phyloP scores from a whole-genome alignment of 2,888 invertebrate genomes.

The Volucella inanis region DNA sequence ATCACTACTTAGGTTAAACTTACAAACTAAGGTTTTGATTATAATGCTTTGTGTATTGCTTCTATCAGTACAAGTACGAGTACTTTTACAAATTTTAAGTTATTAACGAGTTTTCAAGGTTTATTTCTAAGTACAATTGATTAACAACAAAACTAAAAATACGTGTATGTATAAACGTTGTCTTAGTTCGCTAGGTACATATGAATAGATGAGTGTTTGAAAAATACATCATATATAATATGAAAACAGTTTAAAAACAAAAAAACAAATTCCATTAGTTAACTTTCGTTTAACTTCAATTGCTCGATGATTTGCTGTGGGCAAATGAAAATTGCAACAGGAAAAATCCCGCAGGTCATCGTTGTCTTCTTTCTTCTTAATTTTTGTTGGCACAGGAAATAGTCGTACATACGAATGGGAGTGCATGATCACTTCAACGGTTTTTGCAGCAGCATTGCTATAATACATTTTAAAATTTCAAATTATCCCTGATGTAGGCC shows the following conservation, averaged over 20 bases:
- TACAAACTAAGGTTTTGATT: conserved; percentile 67
- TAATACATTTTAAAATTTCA: conserved; percentile 79
- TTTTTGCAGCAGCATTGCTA: not conserved
- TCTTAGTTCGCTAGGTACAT: conserved; percentile 28
- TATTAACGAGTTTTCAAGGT: conserved; percentile 13
- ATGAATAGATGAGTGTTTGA: conserved; percentile 5
- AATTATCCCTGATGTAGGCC: conserved; percentile 89
- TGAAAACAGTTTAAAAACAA: conserved; percentile 35
- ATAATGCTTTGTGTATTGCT: conserved; percentile 65
- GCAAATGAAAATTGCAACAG: no score
- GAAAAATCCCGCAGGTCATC: no score
- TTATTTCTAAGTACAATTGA: conserved; percentile 34
- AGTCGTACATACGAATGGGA: no score
- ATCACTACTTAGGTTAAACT: conserved; percentile 67
- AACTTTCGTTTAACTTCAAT: not conserved
- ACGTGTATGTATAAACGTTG: not conserved
- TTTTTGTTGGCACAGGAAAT: conserved; percentile 47
- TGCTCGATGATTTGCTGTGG: no score
- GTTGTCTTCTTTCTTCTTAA: no score
- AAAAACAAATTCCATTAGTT: conserved; percentile 23
- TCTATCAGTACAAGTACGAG: conserved; percentile 27
- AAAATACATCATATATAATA: not conserved
- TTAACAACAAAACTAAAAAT: conserved; percentile 25
- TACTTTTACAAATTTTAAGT: conserved; percentile 16
- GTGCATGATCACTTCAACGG: no score